Base-by-base conservation (phyloP, 2,113 vertebrate genomes). In the Ramphastos sulfuratus region DNA sequence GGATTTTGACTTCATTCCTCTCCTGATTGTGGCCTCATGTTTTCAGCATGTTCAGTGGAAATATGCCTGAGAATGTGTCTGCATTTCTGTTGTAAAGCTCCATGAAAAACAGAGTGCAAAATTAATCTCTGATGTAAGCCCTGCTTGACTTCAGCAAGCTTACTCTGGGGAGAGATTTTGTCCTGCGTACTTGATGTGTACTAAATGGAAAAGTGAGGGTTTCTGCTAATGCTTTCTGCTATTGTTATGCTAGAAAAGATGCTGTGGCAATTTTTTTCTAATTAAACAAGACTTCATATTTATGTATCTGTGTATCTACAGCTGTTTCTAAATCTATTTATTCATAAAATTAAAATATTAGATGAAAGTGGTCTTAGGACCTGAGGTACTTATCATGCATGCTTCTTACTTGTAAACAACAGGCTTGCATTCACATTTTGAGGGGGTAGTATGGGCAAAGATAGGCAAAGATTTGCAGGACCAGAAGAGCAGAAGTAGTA, bases 61-160 rank as follows among this genome's bases (percentile, higher is more conserved):
- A 92, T 72, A 71, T 44, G 60, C 48, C 85, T 74, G 39, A 82
- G 71, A 83, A 80, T 69, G 54, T 67, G 58, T 78, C 87, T 93
- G 72, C 90, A 91, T 83, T 93, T 85, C 69, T 94, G 79, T 82
- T 88, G 54, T 67, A 78, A 82, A 90, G 66, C 87, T 91, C 44
- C 85, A 42, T 79, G 44, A 46, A 46, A 80, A 89, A 87, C 46
- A 64, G 48, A 91, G n/a, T 87, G 85, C 85, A 82, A 81, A 81
- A 95, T 83, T 83, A 24, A 75, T 91, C 37, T 81, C 79, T 80
- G 70, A 67, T 88, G 63, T 54, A 85, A 94, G 80, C 39, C 24
- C 79, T 91, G n/a, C 81, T 89, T 86, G 87, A 96, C 85, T 91
- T 92, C 72, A 90, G 72, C 85, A 89, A 85, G 56, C 84, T 90